These are phyloP conservation scores for Leuciscus waleckii DNA, from an alignment of 2,797 vertebrate genomes.

Conservation along the genomic window DNA sequence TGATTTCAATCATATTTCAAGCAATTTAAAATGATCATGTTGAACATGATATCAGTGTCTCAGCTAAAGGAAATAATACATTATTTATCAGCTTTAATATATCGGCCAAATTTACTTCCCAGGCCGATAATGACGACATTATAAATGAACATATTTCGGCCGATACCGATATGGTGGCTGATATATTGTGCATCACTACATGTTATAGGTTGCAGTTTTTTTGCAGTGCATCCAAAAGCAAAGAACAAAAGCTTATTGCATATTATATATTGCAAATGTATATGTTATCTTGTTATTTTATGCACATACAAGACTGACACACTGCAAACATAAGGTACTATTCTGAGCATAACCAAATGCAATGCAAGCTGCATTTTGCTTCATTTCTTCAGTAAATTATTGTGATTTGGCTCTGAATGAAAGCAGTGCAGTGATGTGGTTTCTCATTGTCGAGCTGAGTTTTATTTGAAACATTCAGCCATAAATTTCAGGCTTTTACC, in stretches of 20 bases:
- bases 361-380: background rate
- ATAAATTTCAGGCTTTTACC: slow-evolving; percentile 4
- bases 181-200: too few relatives aligned
- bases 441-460: background rate
- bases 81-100: too few relatives aligned
- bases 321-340: background rate
- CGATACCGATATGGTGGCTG: too few relatives aligned
- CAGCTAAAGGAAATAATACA: too few relatives aligned
- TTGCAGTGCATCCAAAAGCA: background rate
- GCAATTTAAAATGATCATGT: too few relatives aligned
- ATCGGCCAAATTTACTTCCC: too few relatives aligned
- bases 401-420: background rate
- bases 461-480: slow-evolving; percentile 26
- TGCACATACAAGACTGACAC: background rate
- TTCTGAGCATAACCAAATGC: background rate
- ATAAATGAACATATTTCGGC: too few relatives aligned
- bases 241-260: background rate
- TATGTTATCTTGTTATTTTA: background rate
- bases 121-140: too few relatives aligned
- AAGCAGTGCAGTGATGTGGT: slow-evolving; percentile 1
- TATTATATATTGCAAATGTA: background rate
- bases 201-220: too few relatives aligned
- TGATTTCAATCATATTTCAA: too few relatives aligned
- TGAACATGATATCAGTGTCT: too few relatives aligned
- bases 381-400: background rate